Percentiles rank a stretch among this genome's conserved stretches.
These are phyloP conservation scores for Tachyglossus aculeatus DNA, from an alignment of 2,797 vertebrate species.

Conservation along the genomic window DNA sequence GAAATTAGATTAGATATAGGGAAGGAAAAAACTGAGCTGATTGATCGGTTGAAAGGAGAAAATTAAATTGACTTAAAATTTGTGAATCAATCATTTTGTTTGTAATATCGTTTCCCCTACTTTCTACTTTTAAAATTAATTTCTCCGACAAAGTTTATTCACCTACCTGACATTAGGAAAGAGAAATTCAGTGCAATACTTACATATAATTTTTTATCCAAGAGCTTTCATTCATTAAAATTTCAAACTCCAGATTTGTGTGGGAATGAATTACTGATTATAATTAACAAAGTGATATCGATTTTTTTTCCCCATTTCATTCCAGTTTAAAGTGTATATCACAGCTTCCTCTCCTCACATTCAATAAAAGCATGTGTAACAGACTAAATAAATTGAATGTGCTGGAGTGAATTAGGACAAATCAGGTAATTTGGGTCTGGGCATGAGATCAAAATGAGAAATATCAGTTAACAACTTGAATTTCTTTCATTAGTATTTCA, in stretches of 20 bases:
- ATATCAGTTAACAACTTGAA: too few species aligned
- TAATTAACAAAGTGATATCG: too few species aligned
- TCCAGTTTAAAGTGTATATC: too few species aligned
- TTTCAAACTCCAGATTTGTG: neutral
- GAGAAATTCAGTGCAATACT: slow-evolving; percentile 31
- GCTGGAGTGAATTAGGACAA: too few species aligned
- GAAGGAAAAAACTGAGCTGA: slow-evolving; percentile 47
- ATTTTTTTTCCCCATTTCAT: too few species aligned
- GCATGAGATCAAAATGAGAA: too few species aligned
- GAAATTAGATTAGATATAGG: neutral
- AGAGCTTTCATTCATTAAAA: slow-evolving; percentile 34
- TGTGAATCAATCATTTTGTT: slow-evolving; percentile 59
- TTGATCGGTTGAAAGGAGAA: slow-evolving; percentile 52
- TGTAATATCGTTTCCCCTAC: slow-evolving; percentile 35
- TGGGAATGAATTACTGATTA: too few species aligned
- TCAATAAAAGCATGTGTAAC: too few species aligned
- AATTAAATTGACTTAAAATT: slow-evolving; percentile 45
- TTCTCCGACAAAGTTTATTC: neutral
- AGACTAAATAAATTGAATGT: too few species aligned
- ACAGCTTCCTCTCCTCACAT: too few species aligned
- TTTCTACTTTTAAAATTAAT: slow-evolving; percentile 65
- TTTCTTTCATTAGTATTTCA: too few species aligned
- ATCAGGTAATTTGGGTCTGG: too few species aligned
- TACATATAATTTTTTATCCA: slow-evolving; percentile 21
- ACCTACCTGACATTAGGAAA: neutral